Percentiles rank a stretch among this genome's conserved stretches.
Conservation (phyloP, 2,113 vertebrate species). For the Scomber japonicus region DNA sequence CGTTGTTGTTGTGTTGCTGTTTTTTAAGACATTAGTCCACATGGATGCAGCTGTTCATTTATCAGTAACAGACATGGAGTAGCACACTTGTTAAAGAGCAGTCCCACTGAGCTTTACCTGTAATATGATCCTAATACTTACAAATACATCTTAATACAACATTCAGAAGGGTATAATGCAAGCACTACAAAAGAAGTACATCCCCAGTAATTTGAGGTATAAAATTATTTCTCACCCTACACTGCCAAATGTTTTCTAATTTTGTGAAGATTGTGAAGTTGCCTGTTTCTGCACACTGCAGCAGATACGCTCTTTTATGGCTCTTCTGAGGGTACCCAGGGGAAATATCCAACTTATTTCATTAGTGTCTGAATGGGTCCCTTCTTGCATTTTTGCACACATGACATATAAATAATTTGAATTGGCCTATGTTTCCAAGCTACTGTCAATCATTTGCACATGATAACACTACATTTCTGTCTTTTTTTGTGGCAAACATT, state of each 20-base stretch:
- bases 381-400: conserved; percentile 1
- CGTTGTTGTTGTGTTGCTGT: background rate
- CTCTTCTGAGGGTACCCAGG: background rate
- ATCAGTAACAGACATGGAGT: background rate
- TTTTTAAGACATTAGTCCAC: background rate
- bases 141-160: background rate
- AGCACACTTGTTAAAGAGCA: background rate
- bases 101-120: background rate
- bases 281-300: background rate
- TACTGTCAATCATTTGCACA: conserved; percentile 5
- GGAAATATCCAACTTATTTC: conserved; percentile 4
- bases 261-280: background rate
- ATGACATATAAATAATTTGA: conserved; percentile 7
- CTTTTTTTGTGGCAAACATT: conserved; percentile 20
- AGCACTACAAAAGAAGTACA: background rate
- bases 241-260: background rate
- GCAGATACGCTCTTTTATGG: background rate
- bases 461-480: conserved; percentile 12
- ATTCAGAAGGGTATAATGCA: background rate
- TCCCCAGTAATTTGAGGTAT: background rate
- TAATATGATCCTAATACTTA: background rate
- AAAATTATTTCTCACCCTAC: background rate
- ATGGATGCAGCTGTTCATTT: background rate
- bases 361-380: background rate
- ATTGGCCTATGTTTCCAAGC: background rate